phyloP scores from a whole-genome alignment of 1,140 invertebrate genomes.

The Lepidurus apus region DNA sequence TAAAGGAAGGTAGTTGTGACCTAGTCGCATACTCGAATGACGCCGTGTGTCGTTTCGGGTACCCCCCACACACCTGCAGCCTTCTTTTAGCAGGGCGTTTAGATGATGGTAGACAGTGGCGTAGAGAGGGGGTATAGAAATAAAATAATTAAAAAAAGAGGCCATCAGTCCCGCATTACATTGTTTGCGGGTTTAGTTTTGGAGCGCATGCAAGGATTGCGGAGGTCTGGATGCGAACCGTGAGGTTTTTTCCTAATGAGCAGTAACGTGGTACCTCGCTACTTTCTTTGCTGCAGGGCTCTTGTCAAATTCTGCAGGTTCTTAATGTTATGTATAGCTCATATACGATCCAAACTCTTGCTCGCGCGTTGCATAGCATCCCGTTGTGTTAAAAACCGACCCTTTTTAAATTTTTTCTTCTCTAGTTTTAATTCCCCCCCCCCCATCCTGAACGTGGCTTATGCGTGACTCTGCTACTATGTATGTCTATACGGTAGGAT shows the following conservation, averaged over 20 bases:
- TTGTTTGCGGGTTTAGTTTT: neutral
- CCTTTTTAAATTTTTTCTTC: too few relatives aligned
- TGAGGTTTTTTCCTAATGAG: neutral
- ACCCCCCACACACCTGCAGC: neutral
- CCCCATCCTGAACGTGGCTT: too few relatives aligned
- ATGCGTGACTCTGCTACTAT: too few relatives aligned
- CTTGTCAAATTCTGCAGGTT: conserved; percentile 18
- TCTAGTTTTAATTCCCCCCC: too few relatives aligned
- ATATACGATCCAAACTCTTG: neutral
- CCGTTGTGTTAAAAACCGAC: too few relatives aligned
- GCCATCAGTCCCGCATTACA: neutral
- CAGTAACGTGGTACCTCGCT: neutral
- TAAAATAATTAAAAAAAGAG: neutral
- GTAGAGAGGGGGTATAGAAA: neutral
- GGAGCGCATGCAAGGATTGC: neutral
- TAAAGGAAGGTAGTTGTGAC: neutral
- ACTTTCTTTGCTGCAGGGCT: neutral
- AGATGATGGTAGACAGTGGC: conserved; percentile 2
- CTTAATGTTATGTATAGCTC: neutral
- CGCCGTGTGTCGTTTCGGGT: neutral
- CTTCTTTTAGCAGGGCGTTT: neutral
- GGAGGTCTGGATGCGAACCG: neutral
- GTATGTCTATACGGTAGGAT: too few relatives aligned
- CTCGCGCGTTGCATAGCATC: too few relatives aligned
- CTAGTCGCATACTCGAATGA: conserved; percentile 1